Conservation (phyloP, 2,113 vertebrate genomes). For the Ceyx cyanopectus region DNA sequence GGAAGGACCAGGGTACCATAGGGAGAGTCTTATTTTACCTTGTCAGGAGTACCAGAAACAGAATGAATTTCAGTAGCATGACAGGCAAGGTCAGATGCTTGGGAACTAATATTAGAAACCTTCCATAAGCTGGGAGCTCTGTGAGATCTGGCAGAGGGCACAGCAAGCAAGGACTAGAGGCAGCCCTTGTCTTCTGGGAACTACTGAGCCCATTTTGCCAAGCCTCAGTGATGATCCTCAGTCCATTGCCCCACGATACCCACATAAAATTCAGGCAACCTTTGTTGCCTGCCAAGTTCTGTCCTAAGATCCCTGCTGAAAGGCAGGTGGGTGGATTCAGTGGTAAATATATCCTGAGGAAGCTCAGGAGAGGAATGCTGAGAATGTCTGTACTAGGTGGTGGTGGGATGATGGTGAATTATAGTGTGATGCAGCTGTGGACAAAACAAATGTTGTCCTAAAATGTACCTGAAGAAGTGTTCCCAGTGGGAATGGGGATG, state of each 20-base stretch:
- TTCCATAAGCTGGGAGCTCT: conserved; percentile 24
- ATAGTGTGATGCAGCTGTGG: not conserved
- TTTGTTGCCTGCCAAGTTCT: not conserved
- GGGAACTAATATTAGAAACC: conserved; percentile 40
- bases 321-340: not conserved
- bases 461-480: not conserved
- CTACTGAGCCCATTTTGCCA: not conserved
- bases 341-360: not conserved
- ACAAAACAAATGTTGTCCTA: not conserved
- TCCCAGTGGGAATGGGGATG: not conserved
- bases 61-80: conserved; percentile 20
- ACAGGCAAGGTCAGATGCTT: conserved; percentile 47
- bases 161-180: not conserved
- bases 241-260: not conserved
- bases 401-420: not conserved
- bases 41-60: conserved; percentile 38
- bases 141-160: not conserved
- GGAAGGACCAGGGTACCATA: not conserved
- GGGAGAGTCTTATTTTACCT: conserved; percentile 38
- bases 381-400: not conserved
- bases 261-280: not conserved
- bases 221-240: not conserved
- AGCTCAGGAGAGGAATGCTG: not conserved
- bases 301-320: not conserved
- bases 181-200: not conserved